phyloP scores from a whole-genome alignment of 2,797 vertebrate species.

The Darevskia mixta region DNA sequence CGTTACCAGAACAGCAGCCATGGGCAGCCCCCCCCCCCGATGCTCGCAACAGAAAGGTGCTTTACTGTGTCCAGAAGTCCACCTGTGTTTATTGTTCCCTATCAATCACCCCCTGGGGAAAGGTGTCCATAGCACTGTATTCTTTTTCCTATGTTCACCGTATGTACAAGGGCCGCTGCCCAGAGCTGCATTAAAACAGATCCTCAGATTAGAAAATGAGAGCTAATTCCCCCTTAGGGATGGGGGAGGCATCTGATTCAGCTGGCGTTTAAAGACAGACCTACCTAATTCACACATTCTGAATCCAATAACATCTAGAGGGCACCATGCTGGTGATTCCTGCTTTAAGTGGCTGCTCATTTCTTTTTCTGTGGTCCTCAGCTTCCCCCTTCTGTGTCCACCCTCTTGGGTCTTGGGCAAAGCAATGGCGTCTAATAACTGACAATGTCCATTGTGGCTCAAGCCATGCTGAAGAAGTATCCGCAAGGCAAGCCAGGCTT shows the following conservation, averaged over 20 bases:
- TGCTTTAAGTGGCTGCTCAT: background rate
- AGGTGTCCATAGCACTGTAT: no score
- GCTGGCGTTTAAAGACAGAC: no score
- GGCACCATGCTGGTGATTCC: no score
- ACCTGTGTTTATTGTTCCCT: background rate
- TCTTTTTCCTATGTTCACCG: no score
- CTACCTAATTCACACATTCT: no score
- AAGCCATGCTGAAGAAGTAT: background rate
- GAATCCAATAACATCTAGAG: no score
- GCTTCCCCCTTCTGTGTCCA: background rate
- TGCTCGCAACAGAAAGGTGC: background rate
- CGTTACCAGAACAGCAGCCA: background rate
- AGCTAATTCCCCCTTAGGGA: no score
- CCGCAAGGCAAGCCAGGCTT: accelerated
- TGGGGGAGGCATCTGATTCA: no score
- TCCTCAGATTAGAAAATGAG: no score
- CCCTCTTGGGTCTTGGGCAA: background rate
- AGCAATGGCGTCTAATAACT: background rate
- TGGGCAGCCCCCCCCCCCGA: background rate
- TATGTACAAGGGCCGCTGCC: no score
- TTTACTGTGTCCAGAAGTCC: background rate
- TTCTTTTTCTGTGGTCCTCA: background rate
- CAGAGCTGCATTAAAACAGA: no score
- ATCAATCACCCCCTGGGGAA: no score
- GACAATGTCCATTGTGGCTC: background rate